Conservation (phyloP, 2,888 invertebrate species). For the Drosophila tripunctata region DNA sequence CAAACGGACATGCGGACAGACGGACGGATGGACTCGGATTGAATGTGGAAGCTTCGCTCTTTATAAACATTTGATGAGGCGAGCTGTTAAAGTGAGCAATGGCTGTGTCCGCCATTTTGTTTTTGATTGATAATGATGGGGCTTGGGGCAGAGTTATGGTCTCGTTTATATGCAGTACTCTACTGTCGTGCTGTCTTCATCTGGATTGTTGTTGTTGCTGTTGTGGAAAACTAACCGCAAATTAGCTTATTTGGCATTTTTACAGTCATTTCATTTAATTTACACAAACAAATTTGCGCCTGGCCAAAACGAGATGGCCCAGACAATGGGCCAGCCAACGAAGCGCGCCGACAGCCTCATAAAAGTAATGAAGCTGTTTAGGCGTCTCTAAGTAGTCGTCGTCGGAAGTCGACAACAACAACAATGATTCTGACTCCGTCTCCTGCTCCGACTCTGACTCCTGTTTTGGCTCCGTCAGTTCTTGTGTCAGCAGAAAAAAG, state of each 20-base stretch:
- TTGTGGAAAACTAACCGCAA: constrained; percentile 71
- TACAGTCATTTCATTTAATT: constrained; percentile 80
- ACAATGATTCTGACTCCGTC: constrained; percentile 2
- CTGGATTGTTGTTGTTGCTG: neutral
- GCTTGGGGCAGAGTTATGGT: constrained; percentile 38
- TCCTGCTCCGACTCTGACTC: constrained; percentile 1
- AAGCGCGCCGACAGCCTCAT: constrained; percentile 73
- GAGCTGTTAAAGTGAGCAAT: constrained; percentile 58
- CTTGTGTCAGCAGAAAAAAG: constrained; percentile 66
- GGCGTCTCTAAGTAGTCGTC: constrained; percentile 80
- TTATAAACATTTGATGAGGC: constrained; percentile 53
- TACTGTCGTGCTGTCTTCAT: neutral
- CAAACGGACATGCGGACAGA: neutral
- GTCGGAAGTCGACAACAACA: constrained; percentile 55
- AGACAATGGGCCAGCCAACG: constrained; percentile 76
- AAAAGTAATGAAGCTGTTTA: constrained; percentile 81
- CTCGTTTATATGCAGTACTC: constrained; percentile 16
- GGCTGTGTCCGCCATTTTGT: constrained; percentile 50
- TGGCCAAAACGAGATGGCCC: constrained; percentile 53
- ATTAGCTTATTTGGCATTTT: constrained; percentile 80
- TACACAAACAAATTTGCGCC: constrained; percentile 80
- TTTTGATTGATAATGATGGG: constrained; percentile 69
- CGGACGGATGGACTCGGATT: constrained; percentile 23
- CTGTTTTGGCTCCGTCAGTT: constrained; percentile 40
- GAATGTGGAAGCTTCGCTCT: constrained; percentile 26